Conservation (phyloP, 2,888 invertebrate species). For the Spodoptera littoralis region DNA sequence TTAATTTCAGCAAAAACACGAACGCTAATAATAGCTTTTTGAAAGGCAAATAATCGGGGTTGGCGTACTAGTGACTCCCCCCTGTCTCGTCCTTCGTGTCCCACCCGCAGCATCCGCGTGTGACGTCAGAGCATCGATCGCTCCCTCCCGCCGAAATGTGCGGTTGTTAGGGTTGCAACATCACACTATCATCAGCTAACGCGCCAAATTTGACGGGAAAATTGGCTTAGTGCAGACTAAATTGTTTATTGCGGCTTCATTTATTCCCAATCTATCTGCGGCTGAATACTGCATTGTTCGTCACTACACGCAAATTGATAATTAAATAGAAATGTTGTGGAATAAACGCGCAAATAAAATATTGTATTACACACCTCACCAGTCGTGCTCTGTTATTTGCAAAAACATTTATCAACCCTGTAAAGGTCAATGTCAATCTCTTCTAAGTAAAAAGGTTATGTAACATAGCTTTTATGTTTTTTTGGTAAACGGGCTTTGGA, state of each 20-base stretch:
- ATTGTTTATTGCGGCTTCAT: slow-evolving; percentile 45
- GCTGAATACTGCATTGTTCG: slow-evolving; percentile 21
- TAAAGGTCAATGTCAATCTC: slow-evolving; percentile 33
- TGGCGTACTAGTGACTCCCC: slow-evolving; percentile 63
- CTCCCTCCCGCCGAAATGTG: slow-evolving; percentile 69
- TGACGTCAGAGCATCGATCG: slow-evolving; percentile 87
- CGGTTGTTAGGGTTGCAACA: slow-evolving; percentile 67
- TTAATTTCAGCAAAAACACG: slow-evolving; percentile 64
- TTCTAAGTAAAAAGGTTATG: slow-evolving; percentile 32
- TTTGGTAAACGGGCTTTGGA: slow-evolving; percentile 22
- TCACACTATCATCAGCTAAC: slow-evolving; percentile 50
- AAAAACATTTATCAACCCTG: slow-evolving; percentile 36
- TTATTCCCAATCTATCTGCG: slow-evolving; percentile 15
- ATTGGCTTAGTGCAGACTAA: slow-evolving; percentile 50
- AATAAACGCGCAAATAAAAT: background rate
- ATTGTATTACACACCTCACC: background rate
- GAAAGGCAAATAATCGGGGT: slow-evolving; percentile 70
- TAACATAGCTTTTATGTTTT: slow-evolving; percentile 37
- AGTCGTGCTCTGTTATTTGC: background rate
- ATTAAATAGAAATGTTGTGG: slow-evolving; percentile 5
- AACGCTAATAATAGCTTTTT: slow-evolving; percentile 74
- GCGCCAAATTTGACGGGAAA: slow-evolving; percentile 51
- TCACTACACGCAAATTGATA: slow-evolving; percentile 17
- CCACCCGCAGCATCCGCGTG: slow-evolving; percentile 73
- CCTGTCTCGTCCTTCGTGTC: slow-evolving; percentile 55